These are phyloP conservation scores for Reticulitermes lucifugus DNA, from an alignment of 2,888 invertebrate genomes.

Conservation along the genomic window DNA sequence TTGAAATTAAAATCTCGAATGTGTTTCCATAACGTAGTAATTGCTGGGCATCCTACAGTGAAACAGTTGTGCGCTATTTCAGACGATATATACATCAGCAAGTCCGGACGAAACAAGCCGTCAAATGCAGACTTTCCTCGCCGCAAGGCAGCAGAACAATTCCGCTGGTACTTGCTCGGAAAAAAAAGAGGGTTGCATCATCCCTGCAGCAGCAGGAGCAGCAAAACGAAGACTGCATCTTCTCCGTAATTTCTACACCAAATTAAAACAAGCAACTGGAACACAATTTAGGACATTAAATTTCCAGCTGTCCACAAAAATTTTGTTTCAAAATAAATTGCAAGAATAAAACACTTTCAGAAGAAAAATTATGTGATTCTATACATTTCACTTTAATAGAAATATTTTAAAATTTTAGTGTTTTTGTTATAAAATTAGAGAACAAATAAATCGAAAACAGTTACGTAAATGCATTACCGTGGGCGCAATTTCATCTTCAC, in stretches of 20 bases:
- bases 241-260: conserved; percentile 17
- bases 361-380: too few species aligned
- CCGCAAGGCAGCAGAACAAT: neutral
- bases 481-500: too few species aligned
- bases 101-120: conserved; percentile 21
- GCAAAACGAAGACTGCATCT: neutral
- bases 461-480: too few species aligned
- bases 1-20: neutral
- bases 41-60: neutral
- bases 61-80: conserved; percentile 23
- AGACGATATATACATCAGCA: conserved; percentile 26
- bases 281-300: neutral
- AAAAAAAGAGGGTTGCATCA: neutral
- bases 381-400: too few species aligned
- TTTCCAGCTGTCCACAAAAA: neutral
- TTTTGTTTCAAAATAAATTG: neutral
- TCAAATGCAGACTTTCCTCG: conserved; percentile 9
- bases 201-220: neutral
- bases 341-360: too few species aligned
- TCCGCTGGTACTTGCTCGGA: neutral
- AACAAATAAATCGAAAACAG: too few species aligned
- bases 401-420: too few species aligned
- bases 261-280: conserved; percentile 16
- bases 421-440: too few species aligned
- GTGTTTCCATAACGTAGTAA: conserved; percentile 8